phyloP scores from a whole-genome alignment of 2,797 vertebrate species.

The Microctenopoma stevenorrisi region DNA sequence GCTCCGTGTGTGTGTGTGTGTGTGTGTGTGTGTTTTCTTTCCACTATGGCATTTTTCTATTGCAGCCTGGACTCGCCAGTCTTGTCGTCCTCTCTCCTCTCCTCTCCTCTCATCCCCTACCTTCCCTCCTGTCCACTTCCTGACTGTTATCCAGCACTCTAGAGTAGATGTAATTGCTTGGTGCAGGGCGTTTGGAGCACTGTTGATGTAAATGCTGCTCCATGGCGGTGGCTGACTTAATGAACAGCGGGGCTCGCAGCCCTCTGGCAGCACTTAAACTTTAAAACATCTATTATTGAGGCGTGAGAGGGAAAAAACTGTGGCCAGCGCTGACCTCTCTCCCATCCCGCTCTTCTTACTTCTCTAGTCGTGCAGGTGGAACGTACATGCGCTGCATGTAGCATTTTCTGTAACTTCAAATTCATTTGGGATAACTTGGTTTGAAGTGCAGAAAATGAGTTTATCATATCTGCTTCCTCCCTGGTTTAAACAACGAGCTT shows the following conservation, averaged over 20 bases:
- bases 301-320: slow-evolving; percentile 86
- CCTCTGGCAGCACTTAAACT: slow-evolving; percentile 98
- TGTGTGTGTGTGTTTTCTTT: slow-evolving; percentile 30
- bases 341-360: slow-evolving; percentile 75
- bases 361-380: slow-evolving; percentile 65
- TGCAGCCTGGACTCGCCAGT: slow-evolving; percentile 35
- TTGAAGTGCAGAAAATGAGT: background rate
- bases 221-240: slow-evolving; percentile 91
- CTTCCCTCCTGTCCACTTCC: slow-evolving; percentile 27
- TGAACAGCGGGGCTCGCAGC: slow-evolving; percentile 91
- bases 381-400: slow-evolving; percentile 21
- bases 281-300: slow-evolving; percentile 99
- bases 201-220: slow-evolving; percentile 94
- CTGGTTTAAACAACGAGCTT: background rate
- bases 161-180: slow-evolving; percentile 73
- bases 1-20: slow-evolving; percentile 25
- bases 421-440: slow-evolving; percentile 22
- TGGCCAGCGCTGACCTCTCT: slow-evolving; percentile 91
- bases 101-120: background rate
- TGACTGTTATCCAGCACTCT: slow-evolving; percentile 53
- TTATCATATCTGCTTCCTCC: background rate
- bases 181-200: slow-evolving; percentile 78
- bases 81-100: slow-evolving; percentile 27
- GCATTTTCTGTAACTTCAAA: slow-evolving; percentile 27
- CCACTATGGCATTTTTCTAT: slow-evolving; percentile 38